Evolutionary conservation across 1,140 invertebrate genomes (phyloP).

Genomic region (Ceratosolen solmsi): DNA sequence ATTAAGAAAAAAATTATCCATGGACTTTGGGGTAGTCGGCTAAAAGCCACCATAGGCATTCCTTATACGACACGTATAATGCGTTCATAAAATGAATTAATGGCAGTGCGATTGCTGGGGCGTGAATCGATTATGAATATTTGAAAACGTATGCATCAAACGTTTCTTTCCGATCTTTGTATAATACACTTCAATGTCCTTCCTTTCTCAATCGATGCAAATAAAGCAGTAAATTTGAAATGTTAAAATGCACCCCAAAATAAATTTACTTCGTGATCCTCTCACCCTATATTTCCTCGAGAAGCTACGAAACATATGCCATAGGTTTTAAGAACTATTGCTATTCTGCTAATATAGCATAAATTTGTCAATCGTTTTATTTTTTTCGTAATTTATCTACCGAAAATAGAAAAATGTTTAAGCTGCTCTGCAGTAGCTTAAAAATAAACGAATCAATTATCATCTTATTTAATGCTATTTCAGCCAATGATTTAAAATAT

Average conservation of each 20-base stretch:
- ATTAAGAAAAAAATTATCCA: not conserved
- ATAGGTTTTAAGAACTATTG: not conserved
- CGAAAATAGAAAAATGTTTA: no score
- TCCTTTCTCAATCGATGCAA: constrained; percentile 38
- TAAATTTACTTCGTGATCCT: not conserved
- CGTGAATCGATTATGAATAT: constrained; percentile 32
- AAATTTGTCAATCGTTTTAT: not conserved
- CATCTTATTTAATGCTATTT: no score
- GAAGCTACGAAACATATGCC: constrained; percentile 22
- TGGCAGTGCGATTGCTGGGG: constrained; percentile 14
- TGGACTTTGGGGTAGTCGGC: not conserved
- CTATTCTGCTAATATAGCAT: not conserved
- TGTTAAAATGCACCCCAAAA: constrained; percentile 39
- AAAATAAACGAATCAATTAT: no score
- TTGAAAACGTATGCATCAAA: constrained; percentile 12
- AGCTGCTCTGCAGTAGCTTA: no score
- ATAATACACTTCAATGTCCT: not conserved
- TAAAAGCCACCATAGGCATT: not conserved
- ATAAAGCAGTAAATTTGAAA: constrained; percentile 48
- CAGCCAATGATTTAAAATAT: no score
- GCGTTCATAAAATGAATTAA: not conserved
- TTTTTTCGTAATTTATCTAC: no score
- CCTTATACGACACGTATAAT: not conserved
- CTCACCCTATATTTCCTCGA: not conserved
- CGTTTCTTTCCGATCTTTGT: not conserved